phyloP scores from a whole-genome alignment of 2,888 invertebrate genomes.

The Megaustenia siamemsis region DNA sequence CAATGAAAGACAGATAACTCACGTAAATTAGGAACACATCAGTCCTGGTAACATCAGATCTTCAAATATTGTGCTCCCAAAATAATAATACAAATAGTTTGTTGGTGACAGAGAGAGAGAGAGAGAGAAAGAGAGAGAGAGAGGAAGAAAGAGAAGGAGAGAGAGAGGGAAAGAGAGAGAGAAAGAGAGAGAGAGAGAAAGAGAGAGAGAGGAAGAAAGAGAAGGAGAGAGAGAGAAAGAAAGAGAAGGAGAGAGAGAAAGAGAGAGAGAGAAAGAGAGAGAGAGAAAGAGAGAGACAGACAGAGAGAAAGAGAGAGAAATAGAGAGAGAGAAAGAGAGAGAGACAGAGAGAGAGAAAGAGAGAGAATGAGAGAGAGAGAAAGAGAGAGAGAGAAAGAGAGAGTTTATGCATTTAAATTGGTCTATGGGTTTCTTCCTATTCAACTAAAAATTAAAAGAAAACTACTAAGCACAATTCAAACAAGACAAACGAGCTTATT shows the following conservation, averaged over 20 bases:
- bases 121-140: background rate
- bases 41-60: no score
- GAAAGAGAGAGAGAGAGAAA: constrained; percentile 14
- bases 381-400: constrained; percentile 27
- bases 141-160: background rate
- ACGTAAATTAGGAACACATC: no score
- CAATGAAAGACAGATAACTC: no score
- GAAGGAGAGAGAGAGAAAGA: constrained; percentile 11
- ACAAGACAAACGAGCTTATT: no score
- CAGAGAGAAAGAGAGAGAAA: background rate
- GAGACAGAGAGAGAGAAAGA: background rate
- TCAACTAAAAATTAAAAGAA: no score
- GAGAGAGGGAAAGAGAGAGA: background rate
- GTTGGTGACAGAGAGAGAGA: constrained; percentile 30
- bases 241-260: background rate
- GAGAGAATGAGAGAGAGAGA: background rate
- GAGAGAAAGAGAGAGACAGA: background rate
- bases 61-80: no score
- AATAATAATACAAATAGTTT: no score
- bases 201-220: constrained; percentile 4
- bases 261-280: background rate
- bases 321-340: background rate
- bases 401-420: no score
- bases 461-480: no score
- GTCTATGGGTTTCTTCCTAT: no score